A percentile compares a stretch with the other conserved stretches of the same genome.
Conservation (phyloP, 2,888 invertebrate genomes). For the Lepetodrilus schrolli region DNA sequence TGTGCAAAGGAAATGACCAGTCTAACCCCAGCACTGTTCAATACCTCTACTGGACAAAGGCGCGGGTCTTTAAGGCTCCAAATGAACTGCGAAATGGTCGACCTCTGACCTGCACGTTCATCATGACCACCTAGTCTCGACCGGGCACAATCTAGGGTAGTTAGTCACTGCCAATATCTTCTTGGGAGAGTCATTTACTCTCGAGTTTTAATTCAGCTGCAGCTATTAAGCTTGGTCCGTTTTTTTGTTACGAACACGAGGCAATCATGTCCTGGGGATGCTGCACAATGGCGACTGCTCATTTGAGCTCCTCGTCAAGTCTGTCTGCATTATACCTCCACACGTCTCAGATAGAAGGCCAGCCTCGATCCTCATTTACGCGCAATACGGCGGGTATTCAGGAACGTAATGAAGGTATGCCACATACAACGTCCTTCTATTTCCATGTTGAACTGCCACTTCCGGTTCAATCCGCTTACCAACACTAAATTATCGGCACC, state of each 20-base stretch:
- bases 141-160: too few relatives aligned
- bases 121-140: too few relatives aligned
- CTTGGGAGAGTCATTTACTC: neutral
- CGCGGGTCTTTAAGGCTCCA: neutral
- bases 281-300: neutral
- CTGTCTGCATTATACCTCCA: neutral
- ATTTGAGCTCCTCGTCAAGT: neutral
- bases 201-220: neutral
- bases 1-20: neutral
- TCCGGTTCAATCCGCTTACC: constrained; percentile 7
- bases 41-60: neutral
- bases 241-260: neutral
- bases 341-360: neutral
- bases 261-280: neutral
- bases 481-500: neutral
- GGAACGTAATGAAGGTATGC: neutral
- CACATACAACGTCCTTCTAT: neutral
- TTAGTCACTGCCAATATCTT: neutral
- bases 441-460: neutral
- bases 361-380: neutral
- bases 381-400: neutral
- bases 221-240: neutral
- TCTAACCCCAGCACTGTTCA: neutral
- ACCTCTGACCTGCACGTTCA: too few relatives aligned
- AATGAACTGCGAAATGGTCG: neutral